phyloP scores from a whole-genome alignment of 2,797 vertebrate species.

The Intellagama lesueurii region DNA sequence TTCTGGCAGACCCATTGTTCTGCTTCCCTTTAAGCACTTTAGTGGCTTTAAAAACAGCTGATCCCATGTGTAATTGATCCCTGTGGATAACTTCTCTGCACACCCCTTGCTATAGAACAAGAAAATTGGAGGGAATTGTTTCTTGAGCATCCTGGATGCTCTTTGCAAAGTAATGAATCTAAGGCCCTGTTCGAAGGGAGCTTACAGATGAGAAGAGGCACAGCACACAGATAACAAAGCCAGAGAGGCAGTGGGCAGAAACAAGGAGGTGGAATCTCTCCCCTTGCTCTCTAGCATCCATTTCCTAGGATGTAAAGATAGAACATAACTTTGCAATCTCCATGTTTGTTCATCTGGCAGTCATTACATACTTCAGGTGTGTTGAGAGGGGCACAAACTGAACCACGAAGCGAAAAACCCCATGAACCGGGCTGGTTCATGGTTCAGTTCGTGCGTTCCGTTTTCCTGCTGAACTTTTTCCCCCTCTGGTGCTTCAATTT shows the following conservation, averaged over 20 bases:
- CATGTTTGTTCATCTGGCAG: neutral
- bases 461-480: no score
- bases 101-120: neutral
- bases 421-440: no score
- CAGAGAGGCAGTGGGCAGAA: neutral
- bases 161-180: neutral
- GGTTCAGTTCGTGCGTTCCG: no score
- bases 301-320: neutral
- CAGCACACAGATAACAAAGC: neutral
- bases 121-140: conserved; percentile 15
- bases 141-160: neutral
- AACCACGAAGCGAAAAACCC: no score
- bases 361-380: neutral
- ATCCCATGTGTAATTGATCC: conserved; percentile 43
- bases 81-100: conserved; percentile 21
- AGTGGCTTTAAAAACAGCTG: conserved; percentile 43
- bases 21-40: conserved; percentile 23
- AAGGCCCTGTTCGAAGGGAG: neutral
- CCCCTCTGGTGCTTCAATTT: no score
- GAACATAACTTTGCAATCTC: no score
- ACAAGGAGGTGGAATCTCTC: neutral
- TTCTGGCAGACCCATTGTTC: conserved; percentile 34
- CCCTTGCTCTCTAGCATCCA: neutral
- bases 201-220: neutral
- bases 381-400: neutral